A percentile compares a stretch with the other conserved stretches of the same genome.
phyloP scores from a whole-genome alignment of 2,797 vertebrate genomes.

The Coregonus ussuriensis region DNA sequence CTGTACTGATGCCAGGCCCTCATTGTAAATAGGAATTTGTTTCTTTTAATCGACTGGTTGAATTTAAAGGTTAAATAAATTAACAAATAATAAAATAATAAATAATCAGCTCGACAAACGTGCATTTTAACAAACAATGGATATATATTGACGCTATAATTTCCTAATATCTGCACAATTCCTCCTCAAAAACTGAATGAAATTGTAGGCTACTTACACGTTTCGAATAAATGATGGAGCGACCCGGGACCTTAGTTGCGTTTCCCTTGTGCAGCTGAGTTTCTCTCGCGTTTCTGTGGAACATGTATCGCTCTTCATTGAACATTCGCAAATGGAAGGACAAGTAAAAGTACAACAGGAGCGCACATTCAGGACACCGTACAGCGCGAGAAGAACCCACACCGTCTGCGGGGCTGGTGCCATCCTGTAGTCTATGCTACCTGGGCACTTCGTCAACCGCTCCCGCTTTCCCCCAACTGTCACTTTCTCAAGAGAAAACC shows the following conservation, averaged over 20 bases:
- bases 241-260: conserved; percentile 59
- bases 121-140: not conserved
- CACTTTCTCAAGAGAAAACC: not conserved
- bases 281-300: conserved; percentile 64
- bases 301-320: conserved; percentile 62
- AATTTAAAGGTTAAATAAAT: not conserved
- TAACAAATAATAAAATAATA: not conserved
- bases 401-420: not conserved
- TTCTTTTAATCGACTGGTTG: not conserved
- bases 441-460: not conserved
- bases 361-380: conserved; percentile 28
- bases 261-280: conserved; percentile 58
- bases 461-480: not conserved
- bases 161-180: not conserved
- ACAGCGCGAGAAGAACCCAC: conserved; percentile 21
- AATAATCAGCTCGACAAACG: not conserved
- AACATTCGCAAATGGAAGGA: conserved; percentile 73
- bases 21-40: not conserved
- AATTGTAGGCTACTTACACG: conserved; percentile 35
- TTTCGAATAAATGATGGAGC: conserved; percentile 2
- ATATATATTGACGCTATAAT: not conserved
- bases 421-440: not conserved
- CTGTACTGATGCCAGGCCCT: too few species aligned
- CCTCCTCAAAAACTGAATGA: not conserved
- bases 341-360: conserved; percentile 62